Percentiles rank a stretch among this genome's conserved stretches.
Conservation (phyloP, 2,113 vertebrate species). For the Spea bombifrons region DNA sequence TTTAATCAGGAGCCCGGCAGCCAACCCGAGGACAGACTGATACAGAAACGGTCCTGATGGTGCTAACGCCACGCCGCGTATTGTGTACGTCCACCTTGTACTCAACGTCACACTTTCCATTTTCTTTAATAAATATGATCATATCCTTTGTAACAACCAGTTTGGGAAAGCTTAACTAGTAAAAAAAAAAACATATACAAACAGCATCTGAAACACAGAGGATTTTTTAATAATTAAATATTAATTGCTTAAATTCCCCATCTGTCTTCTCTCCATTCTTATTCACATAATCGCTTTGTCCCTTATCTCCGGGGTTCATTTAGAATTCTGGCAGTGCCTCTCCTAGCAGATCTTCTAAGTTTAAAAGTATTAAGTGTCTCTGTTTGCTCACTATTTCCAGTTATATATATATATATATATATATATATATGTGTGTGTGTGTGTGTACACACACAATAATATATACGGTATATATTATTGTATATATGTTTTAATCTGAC, state of each 20-base stretch:
- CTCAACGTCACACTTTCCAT: neutral
- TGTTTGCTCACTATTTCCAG: no score
- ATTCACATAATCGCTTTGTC: neutral
- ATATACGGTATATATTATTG: no score
- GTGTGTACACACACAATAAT: no score
- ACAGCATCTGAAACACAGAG: neutral
- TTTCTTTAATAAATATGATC: neutral
- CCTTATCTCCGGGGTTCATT: constrained; percentile 5
- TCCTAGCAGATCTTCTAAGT: neutral
- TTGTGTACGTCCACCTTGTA: no score
- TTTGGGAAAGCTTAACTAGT: no score
- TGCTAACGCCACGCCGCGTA: no score
- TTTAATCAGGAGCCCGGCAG: constrained; percentile 62
- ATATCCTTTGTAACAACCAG: neutral
- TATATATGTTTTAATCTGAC: neutral
- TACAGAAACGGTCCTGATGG: neutral
- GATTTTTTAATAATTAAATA: constrained; percentile 23
- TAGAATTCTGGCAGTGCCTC: neutral
- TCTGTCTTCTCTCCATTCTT: neutral
- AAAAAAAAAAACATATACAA: neutral
- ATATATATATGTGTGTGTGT: no score
- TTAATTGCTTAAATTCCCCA: neutral
- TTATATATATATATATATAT: no score
- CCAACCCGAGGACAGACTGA: neutral
- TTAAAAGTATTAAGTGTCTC: no score